Base-by-base conservation (phyloP, 2,888 invertebrate genomes). In the Meandrusa payeni region DNA sequence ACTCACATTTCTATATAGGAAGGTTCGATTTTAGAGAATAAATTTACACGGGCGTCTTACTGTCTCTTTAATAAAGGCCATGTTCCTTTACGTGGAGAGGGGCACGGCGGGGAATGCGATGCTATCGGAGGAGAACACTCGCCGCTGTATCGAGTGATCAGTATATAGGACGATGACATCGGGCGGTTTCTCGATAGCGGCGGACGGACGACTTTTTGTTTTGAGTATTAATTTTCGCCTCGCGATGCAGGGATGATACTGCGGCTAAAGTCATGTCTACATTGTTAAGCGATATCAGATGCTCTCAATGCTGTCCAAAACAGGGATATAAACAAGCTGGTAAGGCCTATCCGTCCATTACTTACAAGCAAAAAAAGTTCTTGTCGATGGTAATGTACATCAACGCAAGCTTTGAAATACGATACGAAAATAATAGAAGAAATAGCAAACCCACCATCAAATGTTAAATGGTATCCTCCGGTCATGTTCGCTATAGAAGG, bases 91-190 rank as follows among this genome's bases (percentile, higher is more conserved):
- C 13, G 11, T 27, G 20, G 10, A 15, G 23, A 17, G 22, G 10
- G 7, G 13, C 23, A 4, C 22, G 34, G 15, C 23, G 20, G 33
- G 48, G 52, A 47, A 58, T 53, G 49, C 57, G 66, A 72, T 70
- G 50, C 52, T 59, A 69, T 66, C 68, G 48, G 48, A 43, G 50
- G 34, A 36, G 41, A 48, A 49, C 50, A 46, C 44, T 32, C 47
- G 50, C 48, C 55, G 50, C 55, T 36, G 69, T 77, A 79, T 77
- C 77, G 64, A 70, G 58, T 72, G 72, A 76, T 74, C 77, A 63
- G 66, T 56, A 65, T 65, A 52, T 52, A 67, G 78, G 74, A 63
- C 80, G 79, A 83, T 82, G 83, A 81, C 82, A 79, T 72, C 66
- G 70, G 60, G 64, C 66, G 60, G 66, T 68, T 73, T 72, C 80